A percentile compares a stretch with the other conserved stretches of the same genome.
These are phyloP conservation scores for Mellivora capensis DNA, from an alignment of 2,113 vertebrate genomes.

Conservation along the genomic window DNA sequence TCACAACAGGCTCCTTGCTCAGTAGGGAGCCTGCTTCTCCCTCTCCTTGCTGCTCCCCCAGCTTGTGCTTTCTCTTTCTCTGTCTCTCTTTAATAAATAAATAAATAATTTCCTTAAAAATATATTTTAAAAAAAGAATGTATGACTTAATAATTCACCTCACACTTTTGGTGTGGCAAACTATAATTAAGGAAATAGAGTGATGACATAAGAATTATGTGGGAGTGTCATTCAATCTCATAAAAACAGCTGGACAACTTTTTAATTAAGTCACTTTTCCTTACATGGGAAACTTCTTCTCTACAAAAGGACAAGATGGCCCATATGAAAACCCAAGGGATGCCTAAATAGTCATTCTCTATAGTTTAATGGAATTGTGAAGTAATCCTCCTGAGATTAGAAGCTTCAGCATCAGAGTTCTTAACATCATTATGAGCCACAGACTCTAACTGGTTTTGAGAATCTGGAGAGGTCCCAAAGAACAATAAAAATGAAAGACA, in stretches of 20 bases:
- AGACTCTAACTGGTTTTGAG: conserved; percentile 36
- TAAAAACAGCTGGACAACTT: conserved; percentile 36
- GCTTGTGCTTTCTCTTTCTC: neutral
- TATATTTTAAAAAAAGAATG: neutral
- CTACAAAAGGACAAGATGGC: neutral
- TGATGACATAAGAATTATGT: conserved; percentile 38
- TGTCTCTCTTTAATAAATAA: neutral
- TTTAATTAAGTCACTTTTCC: conserved; percentile 32
- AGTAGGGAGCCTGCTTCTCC: too few relatives aligned
- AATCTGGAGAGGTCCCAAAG: conserved; percentile 41
- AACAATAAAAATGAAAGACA: conserved; percentile 26
- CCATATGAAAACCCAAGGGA: conserved; percentile 28
- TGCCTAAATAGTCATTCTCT: conserved; percentile 11
- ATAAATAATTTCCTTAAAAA: neutral
- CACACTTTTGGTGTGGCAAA: neutral
- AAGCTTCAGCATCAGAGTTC: neutral
- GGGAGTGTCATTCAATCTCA: conserved; percentile 12
- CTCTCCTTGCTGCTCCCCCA: too few relatives aligned
- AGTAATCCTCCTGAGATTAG: conserved; percentile 23
- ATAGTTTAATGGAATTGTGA: conserved; percentile 43
- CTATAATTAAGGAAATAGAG: conserved; percentile 44
- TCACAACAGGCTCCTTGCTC: too few relatives aligned
- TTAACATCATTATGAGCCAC: neutral
- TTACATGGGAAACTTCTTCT: conserved; percentile 43
- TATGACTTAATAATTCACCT: neutral